Evolutionary conservation across 2,888 invertebrate species (phyloP).

Genomic region (Caenorhabditis sp.): DNA sequence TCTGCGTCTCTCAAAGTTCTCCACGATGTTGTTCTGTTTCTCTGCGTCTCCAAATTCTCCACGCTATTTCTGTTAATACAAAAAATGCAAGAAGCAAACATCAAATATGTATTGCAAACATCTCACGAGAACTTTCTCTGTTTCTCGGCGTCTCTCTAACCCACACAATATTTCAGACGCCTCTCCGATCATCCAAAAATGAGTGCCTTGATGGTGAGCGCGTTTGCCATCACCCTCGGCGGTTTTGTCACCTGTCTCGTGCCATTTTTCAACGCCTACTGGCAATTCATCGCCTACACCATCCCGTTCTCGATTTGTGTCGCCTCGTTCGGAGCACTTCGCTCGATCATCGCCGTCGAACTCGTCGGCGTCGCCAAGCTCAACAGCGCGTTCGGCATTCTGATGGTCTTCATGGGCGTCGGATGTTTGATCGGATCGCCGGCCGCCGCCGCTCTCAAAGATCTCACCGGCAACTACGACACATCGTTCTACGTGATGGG

Average conservation of each 20-base stretch:
- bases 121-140: too few species aligned
- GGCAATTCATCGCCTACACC: constrained; percentile 82
- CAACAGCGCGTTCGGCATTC: constrained; percentile 74
- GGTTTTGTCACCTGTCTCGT: constrained; percentile 83
- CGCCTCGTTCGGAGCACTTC: constrained; percentile 91
- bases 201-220: constrained; percentile 87
- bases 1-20: too few species aligned
- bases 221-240: constrained; percentile 85
- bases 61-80: too few species aligned
- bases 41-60: too few species aligned
- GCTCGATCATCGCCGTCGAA: constrained; percentile 76
- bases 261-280: constrained; percentile 71
- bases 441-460: constrained; percentile 62
- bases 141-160: too few species aligned
- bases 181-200: constrained; percentile 81
- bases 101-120: too few species aligned
- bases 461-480: constrained; percentile 76
- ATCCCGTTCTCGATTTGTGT: constrained; percentile 88
- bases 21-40: too few species aligned
- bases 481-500: constrained; percentile 87
- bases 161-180: constrained; percentile 31
- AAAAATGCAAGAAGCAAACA: too few species aligned
- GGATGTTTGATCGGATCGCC: constrained; percentile 73
- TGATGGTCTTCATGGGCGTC: constrained; percentile 74
- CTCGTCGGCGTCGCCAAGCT: constrained; percentile 74